Evolutionary conservation across 2,113 vertebrate species (phyloP), one percentile per base, ranked within the genome.

Genomic region (Eudyptes chrysolophus): DNA sequence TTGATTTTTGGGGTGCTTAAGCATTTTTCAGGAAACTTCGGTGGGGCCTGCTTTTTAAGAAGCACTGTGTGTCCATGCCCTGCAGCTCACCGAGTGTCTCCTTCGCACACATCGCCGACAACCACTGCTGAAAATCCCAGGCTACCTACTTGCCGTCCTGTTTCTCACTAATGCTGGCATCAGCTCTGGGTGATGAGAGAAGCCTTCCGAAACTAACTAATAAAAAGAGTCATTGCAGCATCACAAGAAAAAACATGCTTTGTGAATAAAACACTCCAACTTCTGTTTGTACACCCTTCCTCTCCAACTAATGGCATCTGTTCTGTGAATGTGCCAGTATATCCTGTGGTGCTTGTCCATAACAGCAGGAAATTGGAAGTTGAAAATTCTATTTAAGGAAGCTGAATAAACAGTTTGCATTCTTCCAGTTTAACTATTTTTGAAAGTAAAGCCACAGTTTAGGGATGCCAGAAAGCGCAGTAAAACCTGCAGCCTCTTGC

Each of bases 341-440:
- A 76, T 85, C 61, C 58, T 46, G 57, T 76, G 74, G 78, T 40
- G 11, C 48, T 92, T 89, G n/a, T 72, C 77, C 36, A 12, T 57
- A 84, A n/a, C 57, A 94, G 81, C 40, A 87, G 70, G 74, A 93
- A 92, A 87, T 38, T 80, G 25, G 42, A 95, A 80, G 55, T 34
- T 93, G 48, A 94, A 92, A 87, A 65, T 87, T 87, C 61, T 93
- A 0, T 82, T 75, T 93, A 52, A 84, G 77, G 80, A 75, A 84
- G 61, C 60, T 69, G 61, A 71, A 76, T 75, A 70, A 96, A 82
- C n/a, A 40, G 11, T 72, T 94, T 95, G 48, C 30, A 65, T 93
- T 90, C 61, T 92, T 84, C 52, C 84, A 93, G 26, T 82, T 85
- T 83, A 72, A 65, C 44, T 87, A 2, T 49, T 95, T 94, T 87